Evolutionary conservation across 2,797 vertebrate genomes (phyloP).

Genomic region (Poliocrania exsul): DNA sequence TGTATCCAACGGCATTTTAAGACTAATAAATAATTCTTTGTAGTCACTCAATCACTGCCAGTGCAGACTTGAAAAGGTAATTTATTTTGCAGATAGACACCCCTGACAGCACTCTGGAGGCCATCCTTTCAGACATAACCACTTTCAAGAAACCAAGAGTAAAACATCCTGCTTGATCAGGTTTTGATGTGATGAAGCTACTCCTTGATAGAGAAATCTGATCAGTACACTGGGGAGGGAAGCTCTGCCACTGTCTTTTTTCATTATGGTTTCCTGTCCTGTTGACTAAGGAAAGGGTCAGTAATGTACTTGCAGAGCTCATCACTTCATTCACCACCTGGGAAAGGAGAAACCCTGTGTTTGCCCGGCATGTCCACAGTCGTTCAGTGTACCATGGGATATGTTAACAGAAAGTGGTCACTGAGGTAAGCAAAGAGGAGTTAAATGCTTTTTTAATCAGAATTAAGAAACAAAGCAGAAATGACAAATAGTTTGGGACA

Average conservation of each 20-base stretch:
- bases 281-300: neutral
- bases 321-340: fast-evolving
- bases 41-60: conserved; percentile 38
- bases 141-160: neutral
- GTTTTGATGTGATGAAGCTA: neutral
- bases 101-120: conserved; percentile 21
- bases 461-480: neutral
- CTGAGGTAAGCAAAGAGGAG: neutral
- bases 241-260: neutral
- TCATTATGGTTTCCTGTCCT: neutral
- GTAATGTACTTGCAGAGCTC: fast-evolving
- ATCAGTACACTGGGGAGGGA: neutral
- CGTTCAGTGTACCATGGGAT: fast-evolving
- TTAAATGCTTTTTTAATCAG: neutral
- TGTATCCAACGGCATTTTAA: conserved; percentile 41
- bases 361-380: neutral
- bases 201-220: conserved; percentile 2
- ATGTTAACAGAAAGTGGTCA: neutral
- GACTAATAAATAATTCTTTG: conserved; percentile 58
- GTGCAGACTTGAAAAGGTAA: conserved; percentile 16
- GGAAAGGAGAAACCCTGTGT: neutral
- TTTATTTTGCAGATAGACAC: conserved; percentile 52
- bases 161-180: neutral
- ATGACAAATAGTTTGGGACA: fast-evolving
- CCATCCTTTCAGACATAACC: neutral